phyloP scores from a whole-genome alignment of 2,797 vertebrate species.

The Heteromormyrus szaboi region DNA sequence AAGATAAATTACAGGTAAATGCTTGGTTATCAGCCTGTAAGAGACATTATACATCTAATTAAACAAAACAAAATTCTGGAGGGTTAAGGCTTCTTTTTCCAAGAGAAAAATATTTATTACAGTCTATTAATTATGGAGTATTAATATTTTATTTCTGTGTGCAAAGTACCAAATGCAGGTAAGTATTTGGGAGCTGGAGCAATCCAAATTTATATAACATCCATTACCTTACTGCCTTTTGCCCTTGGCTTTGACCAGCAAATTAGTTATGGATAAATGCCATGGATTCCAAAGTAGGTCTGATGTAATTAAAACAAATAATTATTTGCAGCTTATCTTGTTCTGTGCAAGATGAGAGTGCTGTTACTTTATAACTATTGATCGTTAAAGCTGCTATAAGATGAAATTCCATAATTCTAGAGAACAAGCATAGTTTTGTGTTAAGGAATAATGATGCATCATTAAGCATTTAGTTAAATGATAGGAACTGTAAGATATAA shows the following conservation, averaged over 20 bases:
- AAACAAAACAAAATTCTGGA: conserved; percentile 45
- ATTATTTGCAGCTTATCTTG: background rate
- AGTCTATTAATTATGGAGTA: background rate
- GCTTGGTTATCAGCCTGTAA: conserved; percentile 73
- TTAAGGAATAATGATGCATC: background rate
- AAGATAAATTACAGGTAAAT: conserved; percentile 79
- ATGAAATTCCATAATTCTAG: background rate
- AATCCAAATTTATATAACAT: background rate
- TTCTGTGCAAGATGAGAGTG: background rate
- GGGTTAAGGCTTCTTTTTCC: background rate
- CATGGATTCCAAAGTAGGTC: background rate
- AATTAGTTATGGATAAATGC: background rate
- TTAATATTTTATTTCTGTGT: background rate
- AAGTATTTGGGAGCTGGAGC: background rate
- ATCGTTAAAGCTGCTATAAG: background rate
- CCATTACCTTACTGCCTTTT: background rate
- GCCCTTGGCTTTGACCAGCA: background rate
- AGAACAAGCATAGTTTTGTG: background rate
- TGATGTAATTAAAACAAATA: background rate
- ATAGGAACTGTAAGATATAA: background rate
- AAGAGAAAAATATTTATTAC: background rate
- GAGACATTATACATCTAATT: conserved; percentile 76
- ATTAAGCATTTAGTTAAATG: background rate
- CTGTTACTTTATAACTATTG: background rate
- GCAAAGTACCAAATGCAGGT: background rate